These are phyloP conservation scores for Pseudorhiza aurosa DNA, from an alignment of 30 jellyfish, hydroid and myxozoan genomes.

Conservation along the genomic window DNA sequence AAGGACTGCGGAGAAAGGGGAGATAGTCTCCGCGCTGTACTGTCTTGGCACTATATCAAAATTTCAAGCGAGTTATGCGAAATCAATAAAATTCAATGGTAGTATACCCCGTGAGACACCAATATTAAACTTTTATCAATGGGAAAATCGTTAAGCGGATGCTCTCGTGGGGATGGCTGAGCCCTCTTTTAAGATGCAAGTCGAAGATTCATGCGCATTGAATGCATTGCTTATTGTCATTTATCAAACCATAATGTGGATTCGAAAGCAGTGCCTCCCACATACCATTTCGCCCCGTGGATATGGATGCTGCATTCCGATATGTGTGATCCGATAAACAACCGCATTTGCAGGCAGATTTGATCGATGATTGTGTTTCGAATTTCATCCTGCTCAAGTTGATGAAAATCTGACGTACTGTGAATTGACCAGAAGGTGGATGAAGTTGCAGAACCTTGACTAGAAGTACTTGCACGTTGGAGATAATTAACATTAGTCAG, in stretches of 20 bases:
- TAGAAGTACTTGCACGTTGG: no score
- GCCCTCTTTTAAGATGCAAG: background rate
- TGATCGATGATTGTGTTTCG: no score
- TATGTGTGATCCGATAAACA: no score
- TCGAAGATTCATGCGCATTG: background rate
- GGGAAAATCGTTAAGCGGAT: background rate
- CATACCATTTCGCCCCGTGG: no score
- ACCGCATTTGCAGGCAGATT: no score
- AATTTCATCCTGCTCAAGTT: no score
- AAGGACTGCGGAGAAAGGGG: background rate
- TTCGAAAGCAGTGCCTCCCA: no score
- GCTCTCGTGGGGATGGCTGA: background rate
- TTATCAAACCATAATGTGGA: background rate
- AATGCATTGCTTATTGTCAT: constrained; percentile 2
- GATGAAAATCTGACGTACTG: no score
- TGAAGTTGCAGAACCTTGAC: no score
- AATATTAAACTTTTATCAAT: background rate
- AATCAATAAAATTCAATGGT: background rate
- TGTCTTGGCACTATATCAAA: constrained; percentile 17
- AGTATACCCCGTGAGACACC: background rate
- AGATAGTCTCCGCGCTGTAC: constrained; percentile 1
- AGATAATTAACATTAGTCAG: no score
- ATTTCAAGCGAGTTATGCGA: background rate
- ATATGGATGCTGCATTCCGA: no score
- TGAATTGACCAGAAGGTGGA: no score